Base-by-base conservation (phyloP, 1,140 invertebrate species). In the Pseudomyrmex concolor region DNA sequence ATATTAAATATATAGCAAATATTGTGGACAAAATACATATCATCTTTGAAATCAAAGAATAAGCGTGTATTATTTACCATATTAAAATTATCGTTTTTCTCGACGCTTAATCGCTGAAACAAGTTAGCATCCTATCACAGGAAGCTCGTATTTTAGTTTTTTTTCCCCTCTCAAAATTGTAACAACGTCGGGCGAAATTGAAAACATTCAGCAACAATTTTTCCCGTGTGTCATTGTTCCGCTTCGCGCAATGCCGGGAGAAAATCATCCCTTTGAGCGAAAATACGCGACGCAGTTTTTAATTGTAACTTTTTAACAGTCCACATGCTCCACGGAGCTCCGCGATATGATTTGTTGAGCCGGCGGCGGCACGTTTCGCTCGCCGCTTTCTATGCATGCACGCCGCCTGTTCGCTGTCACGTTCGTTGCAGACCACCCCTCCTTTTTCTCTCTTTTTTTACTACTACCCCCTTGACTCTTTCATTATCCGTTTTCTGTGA, bases 261-360 rank as follows among this genome's bases (percentile, higher is more conserved):
- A 34, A 34, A 34, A 22, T 62, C 34, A 25, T 22, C 9, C 62
- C 13, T 48, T 5, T 45, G 7, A n/a, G 55, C 0, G 17, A 25
- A 73, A 73, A 62, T 62, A 62, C 45, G 34, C 43, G 13, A 62
- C 12, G 13, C 9, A n/a, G 7, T 73, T 63, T 74, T 74, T 74
- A 50, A 74, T 63, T 25, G 57, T 48, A 48, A 50, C 43, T 3
- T 50, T 74, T 74, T 34, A 34, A 74, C n/a, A 22, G 34, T 45
- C 57, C 4, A 22, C 19, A 73, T 73, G 62, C 57, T 73, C 62
- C 34, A 34, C 19, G 43, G 2, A 25, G 43, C 34, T 19, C 5
- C 34, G 55, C 15, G 19, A 62, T 73, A 73, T 74, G 17, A 74
- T 63, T 63, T 63, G 34, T 63, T 63, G 19, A 62, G 43, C 71